These are phyloP conservation scores for Todiramphus saurophagus DNA, from an alignment of 2,113 vertebrate species.

Conservation along the genomic window DNA sequence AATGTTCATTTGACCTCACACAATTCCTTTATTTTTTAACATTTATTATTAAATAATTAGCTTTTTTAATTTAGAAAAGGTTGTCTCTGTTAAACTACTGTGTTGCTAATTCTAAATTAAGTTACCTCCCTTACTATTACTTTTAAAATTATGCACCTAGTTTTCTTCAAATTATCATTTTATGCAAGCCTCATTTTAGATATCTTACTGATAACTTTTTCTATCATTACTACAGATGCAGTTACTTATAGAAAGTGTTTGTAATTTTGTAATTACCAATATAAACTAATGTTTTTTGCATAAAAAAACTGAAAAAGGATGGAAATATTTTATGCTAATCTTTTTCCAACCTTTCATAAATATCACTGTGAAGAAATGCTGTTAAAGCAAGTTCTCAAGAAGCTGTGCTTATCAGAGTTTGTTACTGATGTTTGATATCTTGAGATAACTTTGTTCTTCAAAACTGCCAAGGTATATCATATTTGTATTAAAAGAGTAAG, in stretches of 20 bases:
- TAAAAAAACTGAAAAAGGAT: conserved; percentile 73
- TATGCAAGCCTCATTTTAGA: conserved; percentile 76
- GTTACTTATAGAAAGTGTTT: conserved; percentile 93
- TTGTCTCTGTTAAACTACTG: conserved; percentile 61
- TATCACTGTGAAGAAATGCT: conserved; percentile 99
- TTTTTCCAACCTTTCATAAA: conserved; percentile 90
- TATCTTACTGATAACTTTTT: conserved; percentile 78
- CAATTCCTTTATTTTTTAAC: conserved; percentile 66
- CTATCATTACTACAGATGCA: conserved; percentile 85
- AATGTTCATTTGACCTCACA: conserved; percentile 76
- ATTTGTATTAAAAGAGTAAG: conserved; percentile 81
- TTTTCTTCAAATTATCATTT: conserved; percentile 73
- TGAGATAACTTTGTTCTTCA: conserved; percentile 82
- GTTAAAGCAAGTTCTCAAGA: conserved; percentile 85
- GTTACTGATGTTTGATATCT: conserved; percentile 86
- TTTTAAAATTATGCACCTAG: not conserved
- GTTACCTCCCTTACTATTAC: not conserved
- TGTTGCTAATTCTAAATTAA: conserved; percentile 5
- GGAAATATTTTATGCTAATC: conserved; percentile 80
- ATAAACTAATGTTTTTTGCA: conserved; percentile 80
- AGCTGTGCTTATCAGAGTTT: conserved; percentile 82
- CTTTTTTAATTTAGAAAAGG: conserved; percentile 67
- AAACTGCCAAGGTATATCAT: conserved; percentile 89
- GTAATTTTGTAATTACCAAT: conserved; percentile 93
- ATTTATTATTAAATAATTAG: conserved; percentile 71